Evolutionary conservation across 2,888 invertebrate species (phyloP), one percentile per base, ranked within the genome.

Genomic region (Lasioglossum marginatum): DNA sequence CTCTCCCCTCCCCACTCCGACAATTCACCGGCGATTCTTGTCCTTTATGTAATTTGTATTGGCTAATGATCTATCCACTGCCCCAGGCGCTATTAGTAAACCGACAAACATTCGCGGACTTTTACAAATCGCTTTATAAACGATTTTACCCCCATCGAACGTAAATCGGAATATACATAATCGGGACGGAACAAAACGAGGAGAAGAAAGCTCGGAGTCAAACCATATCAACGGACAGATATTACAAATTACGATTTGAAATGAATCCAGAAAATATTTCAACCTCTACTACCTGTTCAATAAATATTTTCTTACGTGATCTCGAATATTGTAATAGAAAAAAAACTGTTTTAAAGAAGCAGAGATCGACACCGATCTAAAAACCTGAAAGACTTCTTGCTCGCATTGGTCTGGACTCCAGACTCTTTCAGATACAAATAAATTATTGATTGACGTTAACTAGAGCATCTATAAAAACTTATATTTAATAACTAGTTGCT

Each of bases 31-130:
- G 23, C 71, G 63, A 70, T 85, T 77, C 79, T 75, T 79, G 77
- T 87, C 86, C 83, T 89, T 88, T 89, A 82, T 88, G 68, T 83
- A 82, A 88, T 85, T 81, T 71, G 79, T 72, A 74, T 72, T 37
- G 74, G 27, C 78, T 73, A 70, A 27, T 86, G 87, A 66, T 71
- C 74, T 19, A 45, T 31, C 10, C 72, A 23, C 23, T 19, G 72
- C 68, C 23, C 23, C 68, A 4, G 23, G 68, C 68, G 34, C 4
- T 37, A 23, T 37, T 34, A 68, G 23, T 68, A 34, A 23, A 68
- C 68, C 37, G 34, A 23, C 37, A 68, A 37, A 37, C 68, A 37
- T 68, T 68, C 68, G 37, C 68, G 23, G 23, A 68, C 37, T 68
- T 37, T 68, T 68, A 34, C 37, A 68, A 68, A 68, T 37, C 12